Evolutionary conservation across 1,140 invertebrate species (phyloP).

Genomic region (Tetramorium alpestre): DNA sequence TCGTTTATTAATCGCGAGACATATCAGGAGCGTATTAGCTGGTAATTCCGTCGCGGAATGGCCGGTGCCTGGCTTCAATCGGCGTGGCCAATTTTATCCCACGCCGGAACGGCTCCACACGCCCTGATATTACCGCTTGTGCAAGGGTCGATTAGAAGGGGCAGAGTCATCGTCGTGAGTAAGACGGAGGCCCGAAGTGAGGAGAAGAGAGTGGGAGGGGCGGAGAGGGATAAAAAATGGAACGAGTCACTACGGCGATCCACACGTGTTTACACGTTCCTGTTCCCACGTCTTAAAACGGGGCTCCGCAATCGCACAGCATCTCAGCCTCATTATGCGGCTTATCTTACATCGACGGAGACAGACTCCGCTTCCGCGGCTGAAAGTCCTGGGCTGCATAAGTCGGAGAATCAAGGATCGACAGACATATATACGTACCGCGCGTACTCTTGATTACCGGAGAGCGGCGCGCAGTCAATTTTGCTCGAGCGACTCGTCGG

Average conservation of each 20-base stretch:
- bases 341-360: constrained; percentile 66
- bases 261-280: constrained; percentile 75
- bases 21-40: constrained; percentile 13
- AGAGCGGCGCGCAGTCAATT: not conserved
- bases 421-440: not conserved
- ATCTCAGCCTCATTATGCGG: constrained; percentile 69
- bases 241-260: constrained; percentile 55
- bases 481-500: not conserved
- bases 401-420: constrained; percentile 15
- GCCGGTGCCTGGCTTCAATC: constrained; percentile 1
- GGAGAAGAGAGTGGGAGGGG: not conserved
- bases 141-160: constrained; percentile 60
- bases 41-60: constrained; percentile 5
- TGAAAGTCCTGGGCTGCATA: constrained; percentile 50
- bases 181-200: constrained; percentile 5
- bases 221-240: constrained; percentile 48
- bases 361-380: constrained; percentile 70
- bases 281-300: constrained; percentile 72
- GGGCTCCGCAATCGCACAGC: constrained; percentile 67
- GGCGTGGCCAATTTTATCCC: constrained; percentile 56
- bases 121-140: constrained; percentile 40
- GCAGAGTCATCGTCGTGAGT: constrained; percentile 33
- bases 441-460: not conserved
- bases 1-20: constrained; percentile 15
- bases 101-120: constrained; percentile 36